Evolutionary conservation across 1,140 invertebrate species (phyloP).

Genomic region (Campoletis sonorensis): DNA sequence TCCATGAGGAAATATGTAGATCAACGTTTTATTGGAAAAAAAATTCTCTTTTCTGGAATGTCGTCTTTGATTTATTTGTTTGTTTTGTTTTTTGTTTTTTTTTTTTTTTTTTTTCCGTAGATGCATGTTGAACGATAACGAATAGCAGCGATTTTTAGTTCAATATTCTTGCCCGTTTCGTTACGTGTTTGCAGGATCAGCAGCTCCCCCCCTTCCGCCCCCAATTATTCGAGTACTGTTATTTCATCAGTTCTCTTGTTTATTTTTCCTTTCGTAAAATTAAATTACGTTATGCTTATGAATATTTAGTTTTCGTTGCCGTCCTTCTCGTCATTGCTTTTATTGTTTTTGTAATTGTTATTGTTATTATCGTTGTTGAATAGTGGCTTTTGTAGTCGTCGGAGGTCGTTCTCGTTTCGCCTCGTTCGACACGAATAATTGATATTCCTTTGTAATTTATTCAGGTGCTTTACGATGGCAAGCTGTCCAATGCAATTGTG

Average conservation of each 20-base stretch:
- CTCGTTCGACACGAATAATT: slow-evolving; percentile 1
- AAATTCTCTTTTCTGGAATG: background rate
- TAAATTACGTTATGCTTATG: background rate
- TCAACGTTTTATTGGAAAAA: background rate
- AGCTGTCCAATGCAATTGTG: slow-evolving; percentile 96
- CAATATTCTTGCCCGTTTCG: background rate
- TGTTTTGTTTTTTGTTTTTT: background rate
- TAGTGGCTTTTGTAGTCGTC: background rate
- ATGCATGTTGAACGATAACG: background rate
- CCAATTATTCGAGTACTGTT: background rate
- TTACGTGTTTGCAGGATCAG: background rate
- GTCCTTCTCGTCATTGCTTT: no score
- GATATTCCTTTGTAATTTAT: slow-evolving; percentile 58
- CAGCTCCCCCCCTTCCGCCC: background rate
- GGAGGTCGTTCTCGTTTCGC: background rate
- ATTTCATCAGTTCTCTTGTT: background rate
- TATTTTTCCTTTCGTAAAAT: background rate
- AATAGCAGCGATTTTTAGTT: background rate
- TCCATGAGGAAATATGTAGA: background rate
- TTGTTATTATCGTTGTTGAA: background rate
- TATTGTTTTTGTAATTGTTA: no score
- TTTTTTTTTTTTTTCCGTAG: no score
- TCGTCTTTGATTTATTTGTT: background rate
- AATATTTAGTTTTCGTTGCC: background rate
- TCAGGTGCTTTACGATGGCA: slow-evolving; percentile 98